phyloP scores from a whole-genome alignment of 2,888 invertebrate genomes.

The Caenorhabditis sp. region DNA sequence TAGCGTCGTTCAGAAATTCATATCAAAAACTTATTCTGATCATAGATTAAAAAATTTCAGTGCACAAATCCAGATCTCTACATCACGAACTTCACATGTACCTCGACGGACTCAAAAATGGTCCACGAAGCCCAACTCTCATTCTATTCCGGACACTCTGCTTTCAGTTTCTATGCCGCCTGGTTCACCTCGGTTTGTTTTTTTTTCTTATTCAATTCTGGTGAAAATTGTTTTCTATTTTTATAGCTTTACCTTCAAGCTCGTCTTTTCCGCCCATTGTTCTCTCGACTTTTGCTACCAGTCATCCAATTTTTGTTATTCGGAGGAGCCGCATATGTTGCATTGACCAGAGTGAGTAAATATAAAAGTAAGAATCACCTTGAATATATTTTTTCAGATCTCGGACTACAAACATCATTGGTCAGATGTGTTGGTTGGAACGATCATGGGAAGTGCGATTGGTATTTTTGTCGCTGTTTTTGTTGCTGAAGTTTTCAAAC shows the following conservation, averaged over 20 bases:
- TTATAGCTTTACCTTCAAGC: conserved; percentile 84
- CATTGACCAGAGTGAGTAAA: conserved; percentile 37
- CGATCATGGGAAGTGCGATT: conserved; percentile 72
- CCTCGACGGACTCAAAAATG: conserved; percentile 51
- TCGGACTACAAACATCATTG: conserved; percentile 85
- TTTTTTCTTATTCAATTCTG: no score
- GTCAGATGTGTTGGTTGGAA: conserved; percentile 91
- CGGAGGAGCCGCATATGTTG: conserved; percentile 71
- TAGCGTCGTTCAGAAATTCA: no score
- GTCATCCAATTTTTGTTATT: conserved; percentile 84
- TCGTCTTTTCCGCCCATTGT: conserved; percentile 82
- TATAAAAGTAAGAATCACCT: background rate
- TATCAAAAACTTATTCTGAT: no score
- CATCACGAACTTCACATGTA: conserved; percentile 63
- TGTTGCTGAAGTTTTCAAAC: conserved; percentile 68
- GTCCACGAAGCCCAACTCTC: conserved; percentile 69
- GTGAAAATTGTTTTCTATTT: background rate
- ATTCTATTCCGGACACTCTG: conserved; percentile 71
- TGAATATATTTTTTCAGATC: conserved; percentile 22
- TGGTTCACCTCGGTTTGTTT: conserved; percentile 68
- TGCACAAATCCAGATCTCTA: conserved; percentile 55
- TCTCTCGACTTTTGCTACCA: conserved; percentile 81
- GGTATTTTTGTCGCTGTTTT: conserved; percentile 57
- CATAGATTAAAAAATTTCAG: conserved; percentile 15
- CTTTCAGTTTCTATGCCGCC: conserved; percentile 71